Evolutionary conservation across 2,888 invertebrate genomes (phyloP).

Genomic region (Epirrhoe alternata): DNA sequence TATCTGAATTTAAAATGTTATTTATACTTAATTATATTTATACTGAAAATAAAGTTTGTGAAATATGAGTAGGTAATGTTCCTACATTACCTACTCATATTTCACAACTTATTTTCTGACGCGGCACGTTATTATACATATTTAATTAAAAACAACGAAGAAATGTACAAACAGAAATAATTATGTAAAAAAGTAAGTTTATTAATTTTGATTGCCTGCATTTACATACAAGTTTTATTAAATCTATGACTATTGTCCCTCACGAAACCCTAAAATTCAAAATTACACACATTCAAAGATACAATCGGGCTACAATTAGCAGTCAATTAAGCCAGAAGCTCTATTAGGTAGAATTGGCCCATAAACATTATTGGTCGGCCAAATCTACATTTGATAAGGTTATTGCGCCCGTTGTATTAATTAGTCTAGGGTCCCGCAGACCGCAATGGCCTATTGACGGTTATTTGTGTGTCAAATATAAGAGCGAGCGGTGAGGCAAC

Average conservation of each 20-base stretch:
- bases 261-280: slow-evolving; percentile 15
- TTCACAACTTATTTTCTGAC: slow-evolving; percentile 1
- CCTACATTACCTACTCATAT: not conserved
- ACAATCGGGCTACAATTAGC: slow-evolving; percentile 44
- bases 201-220: slow-evolving; percentile 2
- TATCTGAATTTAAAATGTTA: not conserved
- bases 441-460: slow-evolving; percentile 62
- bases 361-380: slow-evolving; percentile 58
- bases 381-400: slow-evolving; percentile 80
- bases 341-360: slow-evolving; percentile 57
- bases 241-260: slow-evolving; percentile 9
- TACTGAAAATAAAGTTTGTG: too few relatives aligned
- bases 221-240: slow-evolving; percentile 10
- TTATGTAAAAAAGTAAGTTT: not conserved
- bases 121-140: not conserved
- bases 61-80: too few relatives aligned
- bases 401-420: slow-evolving; percentile 80
- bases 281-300: slow-evolving; percentile 37
- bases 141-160: too few relatives aligned
- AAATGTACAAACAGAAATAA: not conserved
- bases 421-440: slow-evolving; percentile 68
- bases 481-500: slow-evolving; percentile 1
- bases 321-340: slow-evolving; percentile 49
- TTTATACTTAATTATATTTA: too few relatives aligned
- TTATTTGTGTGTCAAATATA: slow-evolving; percentile 42